phyloP scores from a whole-genome alignment of 1,140 invertebrate genomes.

The Paracyclopina nana region DNA sequence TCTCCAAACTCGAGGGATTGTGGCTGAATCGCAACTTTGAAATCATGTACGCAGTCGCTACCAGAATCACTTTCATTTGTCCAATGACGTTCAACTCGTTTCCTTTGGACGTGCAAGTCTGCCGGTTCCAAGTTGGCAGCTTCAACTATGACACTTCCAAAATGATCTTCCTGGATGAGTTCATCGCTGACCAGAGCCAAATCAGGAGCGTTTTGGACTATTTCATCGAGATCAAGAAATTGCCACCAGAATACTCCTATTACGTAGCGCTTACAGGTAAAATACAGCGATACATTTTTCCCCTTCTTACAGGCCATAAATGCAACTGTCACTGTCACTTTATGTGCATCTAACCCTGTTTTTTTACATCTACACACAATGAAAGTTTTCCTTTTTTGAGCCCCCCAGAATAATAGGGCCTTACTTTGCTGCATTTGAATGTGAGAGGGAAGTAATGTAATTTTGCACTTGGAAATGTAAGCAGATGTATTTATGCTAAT shows the following conservation, averaged over 20 bases:
- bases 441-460: too few relatives aligned
- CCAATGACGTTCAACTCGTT: constrained; percentile 16
- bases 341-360: too few relatives aligned
- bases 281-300: too few relatives aligned
- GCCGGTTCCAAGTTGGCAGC: constrained; percentile 14
- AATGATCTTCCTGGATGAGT: constrained; percentile 16
- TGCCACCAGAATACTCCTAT: constrained; percentile 4
- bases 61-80: constrained; percentile 16
- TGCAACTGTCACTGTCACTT: too few relatives aligned
- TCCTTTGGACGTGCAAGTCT: constrained; percentile 14
- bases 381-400: too few relatives aligned
- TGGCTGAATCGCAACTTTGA: constrained; percentile 15
- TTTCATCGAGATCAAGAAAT: constrained; percentile 12
- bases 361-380: too few relatives aligned
- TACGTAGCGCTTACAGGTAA: constrained; percentile 15
- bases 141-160: constrained; percentile 15
- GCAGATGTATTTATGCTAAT: too few relatives aligned
- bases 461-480: too few relatives aligned
- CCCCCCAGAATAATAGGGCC: too few relatives aligned
- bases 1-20: constrained; percentile 14
- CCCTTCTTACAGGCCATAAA: too few relatives aligned
- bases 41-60: constrained; percentile 16
- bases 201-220: constrained; percentile 15
- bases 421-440: too few relatives aligned
- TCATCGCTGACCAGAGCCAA: constrained; percentile 12